phyloP scores from a whole-genome alignment of 2,888 invertebrate genomes.

The Andrena trimmerana region DNA sequence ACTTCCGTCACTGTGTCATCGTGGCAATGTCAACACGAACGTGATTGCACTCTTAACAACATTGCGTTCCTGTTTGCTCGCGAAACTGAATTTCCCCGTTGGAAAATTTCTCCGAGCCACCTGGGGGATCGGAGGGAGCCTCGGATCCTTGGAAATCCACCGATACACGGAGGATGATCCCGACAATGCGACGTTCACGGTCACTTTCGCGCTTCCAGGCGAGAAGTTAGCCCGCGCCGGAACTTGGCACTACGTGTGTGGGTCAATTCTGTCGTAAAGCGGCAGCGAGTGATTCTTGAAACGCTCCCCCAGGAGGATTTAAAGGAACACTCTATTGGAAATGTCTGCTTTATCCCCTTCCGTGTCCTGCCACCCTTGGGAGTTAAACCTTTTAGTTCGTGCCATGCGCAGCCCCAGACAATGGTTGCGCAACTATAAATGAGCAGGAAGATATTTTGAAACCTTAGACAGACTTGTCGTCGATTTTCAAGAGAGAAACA shows the following conservation, averaged over 20 bases:
- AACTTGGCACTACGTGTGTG: slow-evolving; percentile 8
- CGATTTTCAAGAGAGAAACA: background rate
- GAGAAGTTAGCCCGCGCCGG: slow-evolving; percentile 22
- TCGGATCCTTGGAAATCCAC: slow-evolving; percentile 8
- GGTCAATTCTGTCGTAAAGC: slow-evolving; percentile 52
- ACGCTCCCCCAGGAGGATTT: slow-evolving; percentile 54
- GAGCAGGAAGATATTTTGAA: background rate
- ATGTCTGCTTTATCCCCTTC: slow-evolving; percentile 41
- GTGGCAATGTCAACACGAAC: background rate
- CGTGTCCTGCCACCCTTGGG: slow-evolving; percentile 8
- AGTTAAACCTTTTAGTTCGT: slow-evolving; percentile 29
- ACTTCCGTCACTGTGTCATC: background rate
- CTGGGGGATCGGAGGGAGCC: background rate
- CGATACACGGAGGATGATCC: slow-evolving; percentile 22
- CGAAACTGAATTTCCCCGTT: background rate
- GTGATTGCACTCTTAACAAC: background rate
- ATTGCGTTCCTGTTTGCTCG: background rate
- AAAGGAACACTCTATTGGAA: slow-evolving; percentile 52
- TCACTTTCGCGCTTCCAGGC: slow-evolving; percentile 24
- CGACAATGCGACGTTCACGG: background rate
- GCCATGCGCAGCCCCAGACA: background rate
- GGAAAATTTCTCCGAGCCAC: slow-evolving; percentile 6
- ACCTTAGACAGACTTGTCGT: background rate
- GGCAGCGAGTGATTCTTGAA: slow-evolving; percentile 53
- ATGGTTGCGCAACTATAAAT: background rate